phyloP scores from a whole-genome alignment of 2,113 vertebrate species.

The Psittacula cyanocephala region DNA sequence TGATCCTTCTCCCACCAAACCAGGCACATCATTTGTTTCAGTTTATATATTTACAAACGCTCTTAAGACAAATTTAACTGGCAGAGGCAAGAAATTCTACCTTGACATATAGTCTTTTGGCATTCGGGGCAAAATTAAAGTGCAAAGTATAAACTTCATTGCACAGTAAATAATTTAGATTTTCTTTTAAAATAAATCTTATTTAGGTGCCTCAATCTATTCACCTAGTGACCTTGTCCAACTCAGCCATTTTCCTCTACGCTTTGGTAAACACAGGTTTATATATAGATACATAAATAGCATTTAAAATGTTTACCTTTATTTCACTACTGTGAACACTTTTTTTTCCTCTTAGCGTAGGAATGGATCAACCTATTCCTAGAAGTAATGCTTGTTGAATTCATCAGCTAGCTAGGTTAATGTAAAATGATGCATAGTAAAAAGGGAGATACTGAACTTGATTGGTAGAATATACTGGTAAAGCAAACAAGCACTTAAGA shows the following conservation, averaged over 20 bases:
- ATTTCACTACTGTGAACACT: constrained; percentile 44
- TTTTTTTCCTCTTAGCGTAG: constrained; percentile 10
- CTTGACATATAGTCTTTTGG: constrained; percentile 59
- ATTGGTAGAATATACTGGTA: constrained; percentile 59
- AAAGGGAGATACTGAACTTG: constrained; percentile 48
- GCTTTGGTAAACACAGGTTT: constrained; percentile 65
- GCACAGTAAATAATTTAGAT: constrained; percentile 59
- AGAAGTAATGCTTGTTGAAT: constrained; percentile 65
- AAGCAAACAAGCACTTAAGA: constrained; percentile 60
- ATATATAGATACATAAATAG: constrained; percentile 56
- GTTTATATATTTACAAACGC: constrained; percentile 31
- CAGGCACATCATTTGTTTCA: constrained; percentile 42
- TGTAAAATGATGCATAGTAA: constrained; percentile 61
- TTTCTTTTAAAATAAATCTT: constrained; percentile 54
- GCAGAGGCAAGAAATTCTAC: constrained; percentile 52
- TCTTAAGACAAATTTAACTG: constrained; percentile 56
- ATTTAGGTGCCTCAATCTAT: constrained; percentile 57
- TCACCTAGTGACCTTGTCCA: constrained; percentile 55
- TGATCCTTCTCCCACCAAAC: constrained; percentile 20
- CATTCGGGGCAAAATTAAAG: constrained; percentile 66
- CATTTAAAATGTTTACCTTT: constrained; percentile 61
- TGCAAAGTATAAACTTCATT: constrained; percentile 72
- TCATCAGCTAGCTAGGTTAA: constrained; percentile 63
- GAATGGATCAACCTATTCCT: constrained; percentile 66
- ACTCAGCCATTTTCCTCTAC: constrained; percentile 61